Evolutionary conservation across 2,113 vertebrate species (phyloP), one percentile per base, ranked within the genome.

Genomic region (Paradoxurus hermaphroditus): DNA sequence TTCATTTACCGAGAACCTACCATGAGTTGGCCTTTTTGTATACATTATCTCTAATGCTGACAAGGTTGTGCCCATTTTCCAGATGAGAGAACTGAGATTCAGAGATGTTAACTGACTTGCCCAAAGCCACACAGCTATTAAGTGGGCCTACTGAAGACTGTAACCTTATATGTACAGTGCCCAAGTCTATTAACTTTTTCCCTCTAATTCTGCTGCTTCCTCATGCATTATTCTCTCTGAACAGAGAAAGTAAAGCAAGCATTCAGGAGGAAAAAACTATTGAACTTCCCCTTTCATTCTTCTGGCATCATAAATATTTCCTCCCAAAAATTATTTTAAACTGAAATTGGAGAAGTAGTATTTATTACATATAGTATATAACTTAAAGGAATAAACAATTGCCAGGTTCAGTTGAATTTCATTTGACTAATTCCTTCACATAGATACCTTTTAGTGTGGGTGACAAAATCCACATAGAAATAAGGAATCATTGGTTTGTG

Each of bases 321-420:
- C n/a, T 29, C 18, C 62, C 15, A 75, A 79, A 87, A 87, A 21
- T 46, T 90, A 87, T 41, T 94, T 84, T 63, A 81, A 90, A 75
- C 86, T 11, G 6, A 95, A 97, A 44, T 4, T 51, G 1, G 4
- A 86, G 7, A 96, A 86, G 12, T 94, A 89, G 44, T 56, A 94
- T 90, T 19, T 95, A 31, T 85, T 77, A 86, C 16, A 68, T 81
- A 87, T 49, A 95, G 34, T 59, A 92, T 9, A 41, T 77, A 56
- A 95, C 46, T 92, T 59, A 95, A 97, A 92, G 19, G 36, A 86
- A 96, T 16, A 97, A 92, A 39, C 31, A 78, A n/a, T 91, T 87
- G 51, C 53, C 12, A 86, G 49, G 11, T 83, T 95, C 36, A 79
- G 10, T 41, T 93, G 53, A 78, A 95, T 79, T 91, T 84, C 5